Evolutionary conservation across 2,797 vertebrate species (phyloP).

Genomic region (Danionella dracula): DNA sequence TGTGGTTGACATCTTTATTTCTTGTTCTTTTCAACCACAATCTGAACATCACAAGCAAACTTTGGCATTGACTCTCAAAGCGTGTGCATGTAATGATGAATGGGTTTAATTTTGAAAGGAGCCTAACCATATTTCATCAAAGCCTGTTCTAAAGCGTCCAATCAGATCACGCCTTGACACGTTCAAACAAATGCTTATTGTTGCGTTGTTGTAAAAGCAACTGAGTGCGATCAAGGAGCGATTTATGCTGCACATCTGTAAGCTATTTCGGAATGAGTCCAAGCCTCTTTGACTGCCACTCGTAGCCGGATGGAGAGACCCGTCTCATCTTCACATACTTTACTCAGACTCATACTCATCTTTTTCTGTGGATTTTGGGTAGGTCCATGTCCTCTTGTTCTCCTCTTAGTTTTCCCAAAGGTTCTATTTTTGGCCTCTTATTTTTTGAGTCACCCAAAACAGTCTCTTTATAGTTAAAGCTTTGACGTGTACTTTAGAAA

Average conservation of each 20-base stretch:
- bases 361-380: too few relatives aligned
- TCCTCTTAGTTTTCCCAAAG: too few relatives aligned
- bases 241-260: constrained; percentile 27
- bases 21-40: constrained; percentile 2
- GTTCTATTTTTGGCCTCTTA: too few relatives aligned
- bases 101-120: constrained; percentile 37
- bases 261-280: constrained; percentile 35
- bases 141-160: constrained; percentile 8
- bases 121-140: constrained; percentile 40
- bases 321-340: neutral
- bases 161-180: neutral
- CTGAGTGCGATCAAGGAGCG: constrained; percentile 6
- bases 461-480: too few relatives aligned
- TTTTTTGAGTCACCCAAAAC: too few relatives aligned
- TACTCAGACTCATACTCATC: too few relatives aligned
- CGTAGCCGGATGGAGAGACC: neutral
- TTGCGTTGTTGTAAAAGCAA: constrained; percentile 14
- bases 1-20: constrained; percentile 12
- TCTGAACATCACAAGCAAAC: constrained; percentile 6
- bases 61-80: constrained; percentile 37
- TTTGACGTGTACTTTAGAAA: too few relatives aligned
- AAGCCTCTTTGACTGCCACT: constrained; percentile 27
- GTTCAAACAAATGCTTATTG: constrained; percentile 19
- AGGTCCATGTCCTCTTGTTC: too few relatives aligned
- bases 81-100: constrained; percentile 36